These are phyloP conservation scores for Thripadectes ignobilis DNA, from an alignment of 2,797 vertebrate species.

Conservation along the genomic window DNA sequence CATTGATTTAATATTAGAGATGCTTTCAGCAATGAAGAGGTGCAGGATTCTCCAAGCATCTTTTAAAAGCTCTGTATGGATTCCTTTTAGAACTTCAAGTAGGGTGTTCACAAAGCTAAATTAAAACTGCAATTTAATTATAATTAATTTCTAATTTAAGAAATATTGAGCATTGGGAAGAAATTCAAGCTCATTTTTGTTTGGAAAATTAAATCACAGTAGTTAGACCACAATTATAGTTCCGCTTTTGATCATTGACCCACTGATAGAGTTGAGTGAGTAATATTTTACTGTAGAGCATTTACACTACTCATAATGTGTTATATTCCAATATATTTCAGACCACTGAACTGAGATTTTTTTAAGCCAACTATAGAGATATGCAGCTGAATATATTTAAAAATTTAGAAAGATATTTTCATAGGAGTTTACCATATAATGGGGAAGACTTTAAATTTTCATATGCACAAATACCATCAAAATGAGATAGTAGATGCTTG, in stretches of 20 bases:
- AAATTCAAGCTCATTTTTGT: neutral
- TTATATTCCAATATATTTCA: conserved; percentile 6
- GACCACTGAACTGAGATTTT: neutral
- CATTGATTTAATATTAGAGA: conserved; percentile 54
- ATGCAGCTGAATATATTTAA: neutral
- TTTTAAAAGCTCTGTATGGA: neutral
- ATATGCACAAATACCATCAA: conserved; percentile 3
- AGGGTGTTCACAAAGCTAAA: neutral
- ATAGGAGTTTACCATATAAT: neutral
- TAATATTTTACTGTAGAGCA: neutral
- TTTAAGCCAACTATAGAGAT: neutral
- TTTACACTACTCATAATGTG: neutral
- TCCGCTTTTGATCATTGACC: neutral
- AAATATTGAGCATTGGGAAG: neutral
- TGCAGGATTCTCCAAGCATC: neutral
- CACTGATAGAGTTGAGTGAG: neutral
- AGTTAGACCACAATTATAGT: neutral
- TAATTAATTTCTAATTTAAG: conserved; percentile 27
- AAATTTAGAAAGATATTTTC: neutral
- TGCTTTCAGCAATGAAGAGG: conserved; percentile 46
- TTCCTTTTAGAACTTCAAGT: neutral
- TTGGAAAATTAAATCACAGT: neutral
- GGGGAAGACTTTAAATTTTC: neutral
- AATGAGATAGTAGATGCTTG: neutral
- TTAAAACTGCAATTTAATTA: neutral